These are phyloP conservation scores for Tenthredo mesomela DNA, from an alignment of 2,888 invertebrate genomes.

Conservation along the genomic window DNA sequence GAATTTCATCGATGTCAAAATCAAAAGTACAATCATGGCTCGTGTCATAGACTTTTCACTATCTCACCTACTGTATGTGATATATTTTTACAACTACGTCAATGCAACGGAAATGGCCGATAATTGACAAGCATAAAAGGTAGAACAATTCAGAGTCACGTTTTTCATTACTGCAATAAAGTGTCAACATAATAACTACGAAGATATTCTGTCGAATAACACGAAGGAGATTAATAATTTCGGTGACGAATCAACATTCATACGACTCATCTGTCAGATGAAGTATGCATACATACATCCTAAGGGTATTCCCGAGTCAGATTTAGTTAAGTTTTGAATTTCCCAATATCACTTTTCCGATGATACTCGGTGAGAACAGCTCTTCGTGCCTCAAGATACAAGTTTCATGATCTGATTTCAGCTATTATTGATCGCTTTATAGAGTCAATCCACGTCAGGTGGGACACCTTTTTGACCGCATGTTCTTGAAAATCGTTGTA, in stretches of 20 bases:
- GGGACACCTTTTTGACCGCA: too few relatives aligned
- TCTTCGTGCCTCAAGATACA: background rate
- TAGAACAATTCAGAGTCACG: background rate
- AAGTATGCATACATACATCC: background rate
- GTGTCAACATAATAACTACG: background rate
- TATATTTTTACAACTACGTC: conserved; percentile 2
- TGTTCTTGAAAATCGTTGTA: too few relatives aligned
- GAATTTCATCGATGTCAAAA: background rate
- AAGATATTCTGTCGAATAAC: background rate
- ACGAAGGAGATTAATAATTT: background rate
- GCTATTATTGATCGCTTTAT: background rate
- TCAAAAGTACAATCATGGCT: background rate
- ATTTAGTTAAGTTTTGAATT: background rate
- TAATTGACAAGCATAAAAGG: background rate
- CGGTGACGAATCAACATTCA: background rate
- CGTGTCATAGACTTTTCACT: conserved; percentile 26
- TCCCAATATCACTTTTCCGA: background rate
- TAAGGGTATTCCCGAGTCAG: background rate
- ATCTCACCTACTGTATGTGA: background rate
- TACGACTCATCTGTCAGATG: background rate
- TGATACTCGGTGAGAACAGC: background rate
- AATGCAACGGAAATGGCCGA: background rate
- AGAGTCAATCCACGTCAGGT: too few relatives aligned
- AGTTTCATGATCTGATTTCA: background rate
- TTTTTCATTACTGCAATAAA: background rate